Conservation (phyloP, 2,888 invertebrate species). For the Dusona sp. region DNA sequence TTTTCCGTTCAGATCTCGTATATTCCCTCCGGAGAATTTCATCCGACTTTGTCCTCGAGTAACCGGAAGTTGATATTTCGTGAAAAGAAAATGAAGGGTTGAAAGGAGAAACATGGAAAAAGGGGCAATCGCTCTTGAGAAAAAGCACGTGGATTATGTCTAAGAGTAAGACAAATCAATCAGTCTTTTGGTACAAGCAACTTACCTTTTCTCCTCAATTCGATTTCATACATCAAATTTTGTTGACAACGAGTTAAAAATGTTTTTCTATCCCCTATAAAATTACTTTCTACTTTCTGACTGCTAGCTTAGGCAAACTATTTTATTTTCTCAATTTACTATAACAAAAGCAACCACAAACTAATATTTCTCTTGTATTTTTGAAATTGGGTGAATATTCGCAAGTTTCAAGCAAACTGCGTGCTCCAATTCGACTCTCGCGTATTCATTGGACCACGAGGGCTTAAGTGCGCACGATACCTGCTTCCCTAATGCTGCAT, state of each 20-base stretch:
- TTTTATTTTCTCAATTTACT: background rate
- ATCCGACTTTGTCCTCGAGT: slow-evolving; percentile 17
- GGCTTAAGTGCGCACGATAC: slow-evolving; percentile 21
- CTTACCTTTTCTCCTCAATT: background rate
- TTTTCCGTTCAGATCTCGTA: slow-evolving; percentile 48
- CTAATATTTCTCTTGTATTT: background rate
- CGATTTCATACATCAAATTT: background rate
- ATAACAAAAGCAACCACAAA: background rate
- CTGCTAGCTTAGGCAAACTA: background rate
- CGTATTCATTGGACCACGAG: slow-evolving; percentile 13
- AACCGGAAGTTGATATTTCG: slow-evolving; percentile 27
- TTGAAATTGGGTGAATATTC: slow-evolving; percentile 33
- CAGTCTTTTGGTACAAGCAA: background rate
- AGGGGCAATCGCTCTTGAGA: background rate
- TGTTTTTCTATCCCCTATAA: background rate
- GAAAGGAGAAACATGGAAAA: background rate
- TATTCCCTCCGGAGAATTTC: slow-evolving; percentile 39
- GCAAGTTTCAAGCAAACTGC: slow-evolving; percentile 23
- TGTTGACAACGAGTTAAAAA: background rate
- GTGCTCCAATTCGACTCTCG: slow-evolving; percentile 26
- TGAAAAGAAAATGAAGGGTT: slow-evolving; percentile 6
- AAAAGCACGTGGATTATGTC: background rate
- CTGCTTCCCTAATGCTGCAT: slow-evolving; percentile 10
- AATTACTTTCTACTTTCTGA: background rate
- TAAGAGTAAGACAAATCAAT: background rate